Evolutionary conservation across 2,888 invertebrate genomes (phyloP), one percentile per base, ranked within the genome.

Genomic region (Operophtera brumata): DNA sequence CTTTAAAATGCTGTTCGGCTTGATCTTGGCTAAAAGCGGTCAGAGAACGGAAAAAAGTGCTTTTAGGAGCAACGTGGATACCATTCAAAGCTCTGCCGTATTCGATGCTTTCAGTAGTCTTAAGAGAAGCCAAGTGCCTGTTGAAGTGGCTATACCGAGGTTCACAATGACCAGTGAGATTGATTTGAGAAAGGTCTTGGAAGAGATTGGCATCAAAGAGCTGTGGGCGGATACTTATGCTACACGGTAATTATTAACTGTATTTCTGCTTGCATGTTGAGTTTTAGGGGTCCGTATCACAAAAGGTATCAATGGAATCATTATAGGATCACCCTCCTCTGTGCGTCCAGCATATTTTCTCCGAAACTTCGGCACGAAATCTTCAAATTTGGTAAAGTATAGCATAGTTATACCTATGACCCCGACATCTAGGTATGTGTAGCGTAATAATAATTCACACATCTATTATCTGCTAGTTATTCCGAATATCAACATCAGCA

Each of bases 121-220:
- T 32, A 51, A 66, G 26, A 57, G 62, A 51, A 77, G 69, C 59
- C 12, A 58, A 30, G 49, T 68, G 7, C 73, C 78, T 0, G 47
- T 78, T 1, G 70, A 75, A 2, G 52, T 78, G 1, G 69, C 66
- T 1, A 59, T 78, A 9, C 78, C 78, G 1, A 67, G 58, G 47
- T 65, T 77, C 12, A 36, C 43, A 1, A 32, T 77, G 42, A 57
- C 64, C 0, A 65, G 71, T 0, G 73, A 72, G 42, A 63, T 67
- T 28, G 67, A 78, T 39, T 56, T 58, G 2, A 67, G 60, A 20
- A 54, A 47, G 0, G 41, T 65, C 1, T 47, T 77, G 13, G 68
- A 71, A 28, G 67, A 68, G 3, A 20, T 70, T 2, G 73, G 71
- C 6, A 30, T 73, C 11, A 37, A 32, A 3, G 46, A 51, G 10